A percentile compares a stretch with the other conserved stretches of the same genome.
phyloP scores from a whole-genome alignment of 2,888 invertebrate genomes.

The Rhamphomyia laevipes region DNA sequence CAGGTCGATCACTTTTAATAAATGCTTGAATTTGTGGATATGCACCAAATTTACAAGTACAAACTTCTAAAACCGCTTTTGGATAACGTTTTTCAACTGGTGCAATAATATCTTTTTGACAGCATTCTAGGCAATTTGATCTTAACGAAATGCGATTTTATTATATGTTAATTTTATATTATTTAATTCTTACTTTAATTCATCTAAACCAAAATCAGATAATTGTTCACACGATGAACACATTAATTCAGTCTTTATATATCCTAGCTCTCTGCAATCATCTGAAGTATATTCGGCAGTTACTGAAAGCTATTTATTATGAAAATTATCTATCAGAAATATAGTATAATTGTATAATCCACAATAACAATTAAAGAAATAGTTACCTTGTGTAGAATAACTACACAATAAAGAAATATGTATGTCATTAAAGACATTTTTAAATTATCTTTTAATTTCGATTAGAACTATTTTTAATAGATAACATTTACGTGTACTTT shows the following conservation, averaged over 20 bases:
- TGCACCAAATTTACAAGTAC: constrained; percentile 95
- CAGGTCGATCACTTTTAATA: constrained; percentile 82
- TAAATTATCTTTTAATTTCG: too few relatives aligned
- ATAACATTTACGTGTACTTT: too few relatives aligned
- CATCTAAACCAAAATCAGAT: constrained; percentile 44
- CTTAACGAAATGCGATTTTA: constrained; percentile 36
- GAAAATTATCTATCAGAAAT: too few relatives aligned
- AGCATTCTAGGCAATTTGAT: constrained; percentile 60
- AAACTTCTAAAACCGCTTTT: constrained; percentile 87
- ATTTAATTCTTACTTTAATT: constrained; percentile 22
- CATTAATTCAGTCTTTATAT: constrained; percentile 70
- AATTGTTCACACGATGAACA: constrained; percentile 85
- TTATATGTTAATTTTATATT: neutral
- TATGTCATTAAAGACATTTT: too few relatives aligned
- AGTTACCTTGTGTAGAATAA: too few relatives aligned
- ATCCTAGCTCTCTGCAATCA: constrained; percentile 76
- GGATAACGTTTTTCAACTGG: constrained; percentile 67
- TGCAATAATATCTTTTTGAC: constrained; percentile 58
- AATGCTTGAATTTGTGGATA: constrained; percentile 99
- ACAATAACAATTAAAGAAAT: too few relatives aligned
- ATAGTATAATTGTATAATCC: too few relatives aligned
- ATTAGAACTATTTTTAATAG: too few relatives aligned
- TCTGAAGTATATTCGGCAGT: constrained; percentile 55
- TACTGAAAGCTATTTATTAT: neutral
- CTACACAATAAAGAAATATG: too few relatives aligned